Base-by-base conservation (phyloP, 2,113 vertebrate species). In the Rhombomys opimus region DNA sequence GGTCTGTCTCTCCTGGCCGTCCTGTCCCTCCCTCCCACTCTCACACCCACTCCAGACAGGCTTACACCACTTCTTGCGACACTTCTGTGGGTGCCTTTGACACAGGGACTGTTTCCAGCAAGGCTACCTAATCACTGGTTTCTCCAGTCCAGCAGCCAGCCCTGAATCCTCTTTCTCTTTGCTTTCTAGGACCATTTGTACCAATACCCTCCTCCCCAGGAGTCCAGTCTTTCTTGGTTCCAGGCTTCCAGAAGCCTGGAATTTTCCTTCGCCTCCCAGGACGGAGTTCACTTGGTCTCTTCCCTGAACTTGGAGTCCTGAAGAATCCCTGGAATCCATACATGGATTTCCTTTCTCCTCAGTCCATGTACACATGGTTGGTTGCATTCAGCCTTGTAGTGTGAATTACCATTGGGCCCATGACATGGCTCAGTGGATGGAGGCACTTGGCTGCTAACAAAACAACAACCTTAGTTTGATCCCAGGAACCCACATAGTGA, bases 281-380 rank as follows among this genome's bases (percentile, higher is more conserved):
- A 50, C 54, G 52, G 41, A 35, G 41, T 46, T 50, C 2, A 7
- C 23, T 57, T 12, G 30, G 57, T 22, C 82, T n/a, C 61, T 46
- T 72, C 59, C 3, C 23, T 76, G 88, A 20, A 61, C 27, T 68
- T 13, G 77, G 52, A 52, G 81, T 63, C 59, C 52, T 7, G 68
- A 25, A 13, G 63, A 13, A 23, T 72, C 52, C n/a, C 52, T 0
- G 2, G 5, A n/a, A 15, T n/a, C 46, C 27, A 4, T 15, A 10
- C 9, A 1, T 0, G 38, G 38, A 12, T 32, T 38, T 86, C 20
- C 22, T 73, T 10, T 65, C 46, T 73, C n/a, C 46, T 72, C 1
- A 0, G 11, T 22, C 17, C n/a, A 10, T 6, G 8, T 7, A n/a
- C 25, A 41, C 5, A 2, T 20, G 11, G 22, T 7, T 84, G 30